Conservation (phyloP, 2,797 vertebrate species). For the Moxostoma hubbsi region DNA sequence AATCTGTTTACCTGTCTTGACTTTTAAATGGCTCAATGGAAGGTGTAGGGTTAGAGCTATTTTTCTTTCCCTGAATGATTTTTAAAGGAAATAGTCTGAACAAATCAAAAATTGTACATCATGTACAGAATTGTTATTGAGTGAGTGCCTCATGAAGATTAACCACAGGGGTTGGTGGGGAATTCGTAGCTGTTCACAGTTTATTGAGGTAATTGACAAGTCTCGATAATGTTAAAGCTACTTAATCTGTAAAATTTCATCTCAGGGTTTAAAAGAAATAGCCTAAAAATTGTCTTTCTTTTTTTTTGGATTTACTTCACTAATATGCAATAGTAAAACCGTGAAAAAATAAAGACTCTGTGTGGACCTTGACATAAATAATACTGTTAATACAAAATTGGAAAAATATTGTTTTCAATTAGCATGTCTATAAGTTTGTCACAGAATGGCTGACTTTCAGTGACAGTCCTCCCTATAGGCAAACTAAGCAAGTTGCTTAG, state of each 20-base stretch:
- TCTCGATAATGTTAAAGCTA: constrained; percentile 16
- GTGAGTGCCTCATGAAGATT: neutral
- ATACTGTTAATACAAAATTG: constrained; percentile 1
- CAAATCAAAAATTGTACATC: constrained; percentile 42
- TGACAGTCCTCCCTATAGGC: no score
- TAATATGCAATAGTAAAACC: neutral
- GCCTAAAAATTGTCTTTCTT: no score
- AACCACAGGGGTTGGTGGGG: constrained; percentile 20
- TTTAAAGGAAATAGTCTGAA: constrained; percentile 27
- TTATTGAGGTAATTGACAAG: constrained; percentile 3
- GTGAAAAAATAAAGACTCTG: neutral
- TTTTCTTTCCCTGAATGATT: constrained; percentile 23
- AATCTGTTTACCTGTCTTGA: constrained; percentile 45
- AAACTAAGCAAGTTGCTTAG: no score
- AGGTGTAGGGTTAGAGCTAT: neutral
- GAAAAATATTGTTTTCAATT: neutral
- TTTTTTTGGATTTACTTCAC: neutral
- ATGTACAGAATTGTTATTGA: constrained; percentile 25
- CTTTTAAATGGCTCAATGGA: constrained; percentile 42
- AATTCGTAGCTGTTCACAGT: neutral
- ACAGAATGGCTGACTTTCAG: neutral
- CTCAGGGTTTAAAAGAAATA: neutral
- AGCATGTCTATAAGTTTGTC: neutral
- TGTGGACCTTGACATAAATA: neutral
- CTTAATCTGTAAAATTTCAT: constrained; percentile 3